These are phyloP conservation scores for Lacanobia oleracea DNA, from an alignment of 2,888 invertebrate genomes.

Conservation along the genomic window DNA sequence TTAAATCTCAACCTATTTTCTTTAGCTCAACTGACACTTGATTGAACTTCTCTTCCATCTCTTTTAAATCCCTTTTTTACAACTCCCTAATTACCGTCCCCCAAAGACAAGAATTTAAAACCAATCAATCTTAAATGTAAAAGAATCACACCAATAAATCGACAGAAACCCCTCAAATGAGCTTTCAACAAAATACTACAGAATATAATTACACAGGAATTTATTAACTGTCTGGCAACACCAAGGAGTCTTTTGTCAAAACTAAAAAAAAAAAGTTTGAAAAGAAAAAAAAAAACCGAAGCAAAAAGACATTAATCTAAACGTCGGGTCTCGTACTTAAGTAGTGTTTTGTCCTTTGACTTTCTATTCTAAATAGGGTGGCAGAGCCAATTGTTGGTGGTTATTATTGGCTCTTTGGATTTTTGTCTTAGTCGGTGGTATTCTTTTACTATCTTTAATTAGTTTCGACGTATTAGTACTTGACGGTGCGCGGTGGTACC, in stretches of 20 bases:
- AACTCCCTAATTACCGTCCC: conserved; percentile 53
- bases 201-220: conserved; percentile 86
- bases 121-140: conserved; percentile 65
- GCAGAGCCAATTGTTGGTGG: conserved; percentile 41
- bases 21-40: conserved; percentile 14
- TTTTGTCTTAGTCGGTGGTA: not conserved
- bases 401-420: conserved; percentile 36
- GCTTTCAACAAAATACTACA: conserved; percentile 86
- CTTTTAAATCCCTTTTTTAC: conserved; percentile 15
- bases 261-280: conserved; percentile 39
- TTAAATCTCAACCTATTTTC: not conserved
- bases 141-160: conserved; percentile 78
- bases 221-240: conserved; percentile 82
- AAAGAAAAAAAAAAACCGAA: conserved; percentile 56
- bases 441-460: not conserved
- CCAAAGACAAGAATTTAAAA: conserved; percentile 61
- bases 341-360: conserved; percentile 80
- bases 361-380: conserved; percentile 72
- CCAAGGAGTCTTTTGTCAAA: conserved; percentile 72
- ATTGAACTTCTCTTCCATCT: not conserved
- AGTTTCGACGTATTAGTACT: not conserved
- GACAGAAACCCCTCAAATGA: conserved; percentile 80
- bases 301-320: conserved; percentile 83
- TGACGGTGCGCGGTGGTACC: no score
- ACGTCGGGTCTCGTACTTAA: conserved; percentile 79